Evolutionary conservation across 2,113 vertebrate species (phyloP).

Genomic region (Colinus virginianus): DNA sequence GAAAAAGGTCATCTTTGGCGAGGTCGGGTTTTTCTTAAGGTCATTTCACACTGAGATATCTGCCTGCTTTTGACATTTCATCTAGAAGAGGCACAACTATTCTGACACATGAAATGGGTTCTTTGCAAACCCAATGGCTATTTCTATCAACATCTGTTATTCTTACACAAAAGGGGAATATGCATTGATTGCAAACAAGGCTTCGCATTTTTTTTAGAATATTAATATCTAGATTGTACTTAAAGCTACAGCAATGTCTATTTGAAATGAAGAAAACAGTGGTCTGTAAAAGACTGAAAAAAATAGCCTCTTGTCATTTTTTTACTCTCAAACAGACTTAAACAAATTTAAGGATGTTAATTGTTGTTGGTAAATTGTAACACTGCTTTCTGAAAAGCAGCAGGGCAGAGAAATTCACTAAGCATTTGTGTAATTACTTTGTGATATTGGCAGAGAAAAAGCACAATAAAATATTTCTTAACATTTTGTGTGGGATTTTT

Average conservation of each 20-base stretch:
- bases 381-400: slow-evolving; percentile 22
- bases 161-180: slow-evolving; percentile 72
- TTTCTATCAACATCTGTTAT: slow-evolving; percentile 80
- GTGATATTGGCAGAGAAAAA: slow-evolving; percentile 26
- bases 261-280: neutral
- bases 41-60: slow-evolving; percentile 79
- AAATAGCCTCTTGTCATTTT: neutral
- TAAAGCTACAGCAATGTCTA: slow-evolving; percentile 55
- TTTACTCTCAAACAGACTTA: neutral
- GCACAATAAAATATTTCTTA: slow-evolving; percentile 33
- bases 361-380: slow-evolving; percentile 10
- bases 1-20: slow-evolving; percentile 78
- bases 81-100: slow-evolving; percentile 75
- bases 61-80: slow-evolving; percentile 79
- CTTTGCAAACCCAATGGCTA: slow-evolving; percentile 79
- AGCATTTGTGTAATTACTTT: slow-evolving; percentile 35
- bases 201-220: slow-evolving; percentile 18
- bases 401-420: slow-evolving; percentile 33
- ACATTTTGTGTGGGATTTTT: slow-evolving; percentile 9
- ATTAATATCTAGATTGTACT: slow-evolving; percentile 45
- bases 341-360: neutral
- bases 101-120: slow-evolving; percentile 81
- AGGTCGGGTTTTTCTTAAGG: slow-evolving; percentile 80
- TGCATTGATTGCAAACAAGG: slow-evolving; percentile 72
- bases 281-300: neutral